Conservation (phyloP, 2,113 vertebrate species). For the Pluvialis apricaria region DNA sequence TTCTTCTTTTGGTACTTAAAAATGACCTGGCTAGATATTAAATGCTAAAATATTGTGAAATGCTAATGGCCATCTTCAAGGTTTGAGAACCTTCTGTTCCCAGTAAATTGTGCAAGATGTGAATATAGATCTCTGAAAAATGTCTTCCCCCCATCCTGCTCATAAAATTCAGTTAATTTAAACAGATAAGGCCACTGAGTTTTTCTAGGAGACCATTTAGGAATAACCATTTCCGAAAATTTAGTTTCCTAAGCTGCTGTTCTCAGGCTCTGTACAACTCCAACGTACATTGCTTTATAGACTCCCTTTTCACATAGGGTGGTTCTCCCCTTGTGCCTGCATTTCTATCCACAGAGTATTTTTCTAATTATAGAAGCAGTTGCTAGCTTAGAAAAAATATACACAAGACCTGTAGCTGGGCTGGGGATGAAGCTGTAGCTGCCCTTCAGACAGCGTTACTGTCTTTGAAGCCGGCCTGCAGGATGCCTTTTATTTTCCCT, state of each 20-base stretch:
- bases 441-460: neutral
- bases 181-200: neutral
- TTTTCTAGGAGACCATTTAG: neutral
- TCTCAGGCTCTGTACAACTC: neutral
- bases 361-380: neutral
- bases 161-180: neutral
- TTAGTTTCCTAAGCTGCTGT: neutral
- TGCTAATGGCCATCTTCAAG: neutral
- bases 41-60: slow-evolving; percentile 19
- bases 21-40: neutral
- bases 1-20: slow-evolving; percentile 22
- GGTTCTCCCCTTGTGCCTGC: neutral
- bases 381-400: neutral
- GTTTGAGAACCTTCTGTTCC: slow-evolving; percentile 18
- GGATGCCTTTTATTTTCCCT: neutral
- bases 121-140: slow-evolving; percentile 7
- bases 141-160: neutral
- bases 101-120: neutral
- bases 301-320: neutral
- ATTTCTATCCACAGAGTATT: neutral
- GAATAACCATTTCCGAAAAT: neutral
- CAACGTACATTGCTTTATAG: accelerated
- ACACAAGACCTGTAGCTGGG: neutral
- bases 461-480: neutral
- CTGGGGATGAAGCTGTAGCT: neutral